A percentile compares a stretch with the other conserved stretches of the same genome.
These are phyloP conservation scores for Pleuronectes platessa DNA, from an alignment of 2,113 vertebrate species.

Conservation along the genomic window DNA sequence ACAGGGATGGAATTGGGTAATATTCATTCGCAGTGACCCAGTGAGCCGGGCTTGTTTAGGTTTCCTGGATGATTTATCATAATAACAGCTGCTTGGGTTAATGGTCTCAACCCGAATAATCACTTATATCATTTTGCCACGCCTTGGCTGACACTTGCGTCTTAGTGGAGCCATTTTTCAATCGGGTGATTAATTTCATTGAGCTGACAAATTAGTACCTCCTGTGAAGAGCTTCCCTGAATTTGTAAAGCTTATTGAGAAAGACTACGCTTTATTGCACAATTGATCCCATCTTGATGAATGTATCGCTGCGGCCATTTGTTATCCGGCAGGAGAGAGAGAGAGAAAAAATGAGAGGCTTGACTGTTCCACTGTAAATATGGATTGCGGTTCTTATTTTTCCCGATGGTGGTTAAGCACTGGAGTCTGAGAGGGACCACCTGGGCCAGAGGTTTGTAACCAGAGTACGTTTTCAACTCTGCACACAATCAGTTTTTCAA, in stretches of 20 bases:
- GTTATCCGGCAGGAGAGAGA: slow-evolving; percentile 21
- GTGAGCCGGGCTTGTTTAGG: slow-evolving; percentile 46
- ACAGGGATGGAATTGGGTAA: slow-evolving; percentile 42
- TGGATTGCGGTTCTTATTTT: slow-evolving; percentile 58
- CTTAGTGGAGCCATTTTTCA: slow-evolving; percentile 55
- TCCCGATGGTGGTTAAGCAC: slow-evolving; percentile 51
- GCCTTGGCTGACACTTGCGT: slow-evolving; percentile 47
- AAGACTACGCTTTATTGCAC: slow-evolving; percentile 15
- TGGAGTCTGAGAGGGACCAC: slow-evolving; percentile 70
- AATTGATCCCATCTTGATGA: slow-evolving; percentile 57
- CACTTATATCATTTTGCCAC: slow-evolving; percentile 48
- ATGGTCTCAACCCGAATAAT: slow-evolving; percentile 65
- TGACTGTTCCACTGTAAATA: slow-evolving; percentile 65
- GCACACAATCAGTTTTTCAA: slow-evolving; percentile 44
- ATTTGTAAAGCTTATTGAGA: slow-evolving; percentile 39
- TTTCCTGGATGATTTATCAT: slow-evolving; percentile 62
- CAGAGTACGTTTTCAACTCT: slow-evolving; percentile 44
- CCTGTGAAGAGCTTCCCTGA: slow-evolving; percentile 20
- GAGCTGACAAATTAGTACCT: slow-evolving; percentile 52
- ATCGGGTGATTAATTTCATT: slow-evolving; percentile 73
- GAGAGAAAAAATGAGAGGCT: slow-evolving; percentile 17
- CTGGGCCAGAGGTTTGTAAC: slow-evolving; percentile 68
- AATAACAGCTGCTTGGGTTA: slow-evolving; percentile 47
- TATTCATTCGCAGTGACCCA: slow-evolving; percentile 53
- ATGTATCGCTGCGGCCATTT: slow-evolving; percentile 34